Percentiles rank a stretch among this genome's conserved stretches.
Conservation (phyloP, 2,797 vertebrate genomes). For the Peromyscus eremicus region DNA sequence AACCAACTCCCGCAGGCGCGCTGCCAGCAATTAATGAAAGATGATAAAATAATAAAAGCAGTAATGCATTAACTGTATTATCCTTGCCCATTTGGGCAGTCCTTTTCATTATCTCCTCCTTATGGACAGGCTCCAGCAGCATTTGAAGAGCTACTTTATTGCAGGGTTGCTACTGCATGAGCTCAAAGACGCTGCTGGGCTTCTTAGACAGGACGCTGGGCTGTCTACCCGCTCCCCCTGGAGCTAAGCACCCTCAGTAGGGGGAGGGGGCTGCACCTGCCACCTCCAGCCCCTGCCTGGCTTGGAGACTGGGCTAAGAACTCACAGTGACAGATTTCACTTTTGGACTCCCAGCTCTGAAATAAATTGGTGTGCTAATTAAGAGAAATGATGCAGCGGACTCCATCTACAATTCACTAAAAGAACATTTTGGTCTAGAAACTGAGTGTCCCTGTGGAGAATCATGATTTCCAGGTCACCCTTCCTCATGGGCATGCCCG, state of each 20-base stretch:
- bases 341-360: slow-evolving; percentile 39
- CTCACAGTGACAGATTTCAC: slow-evolving; percentile 23
- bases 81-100: slow-evolving; percentile 86
- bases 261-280: not conserved
- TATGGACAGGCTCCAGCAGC: slow-evolving; percentile 86
- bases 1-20: slow-evolving; percentile 84
- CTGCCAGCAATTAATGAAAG: slow-evolving; percentile 90
- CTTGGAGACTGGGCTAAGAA: not conserved
- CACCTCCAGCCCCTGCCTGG: not conserved
- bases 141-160: slow-evolving; percentile 84
- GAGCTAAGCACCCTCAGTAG: not conserved
- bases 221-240: not conserved
- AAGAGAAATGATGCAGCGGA: slow-evolving; percentile 66
- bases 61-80: slow-evolving; percentile 90
- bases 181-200: slow-evolving; percentile 44
- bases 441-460: not conserved
- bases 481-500: not conserved
- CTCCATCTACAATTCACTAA: slow-evolving; percentile 41
- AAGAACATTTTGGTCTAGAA: slow-evolving; percentile 68
- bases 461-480: slow-evolving; percentile 28
- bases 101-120: slow-evolving; percentile 88
- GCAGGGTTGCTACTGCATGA: slow-evolving; percentile 82
- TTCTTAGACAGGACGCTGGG: not conserved
- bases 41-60: slow-evolving; percentile 91
- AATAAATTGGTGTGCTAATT: slow-evolving; percentile 60